Conservation (phyloP, 2,888 invertebrate genomes). For the Metalampra italica region DNA sequence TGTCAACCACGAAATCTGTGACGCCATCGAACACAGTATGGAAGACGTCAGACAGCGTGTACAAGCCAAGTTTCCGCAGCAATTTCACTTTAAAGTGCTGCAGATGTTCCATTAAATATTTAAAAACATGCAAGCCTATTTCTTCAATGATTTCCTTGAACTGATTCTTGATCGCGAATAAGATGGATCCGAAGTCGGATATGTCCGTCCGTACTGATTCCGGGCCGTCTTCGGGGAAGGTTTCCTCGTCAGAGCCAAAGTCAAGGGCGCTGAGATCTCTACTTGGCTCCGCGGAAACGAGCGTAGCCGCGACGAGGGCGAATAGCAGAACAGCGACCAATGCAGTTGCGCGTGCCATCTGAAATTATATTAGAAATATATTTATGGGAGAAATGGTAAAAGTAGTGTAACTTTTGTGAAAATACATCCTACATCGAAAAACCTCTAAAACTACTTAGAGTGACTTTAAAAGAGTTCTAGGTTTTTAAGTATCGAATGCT, state of each 20-base stretch:
- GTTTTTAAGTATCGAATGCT: no score
- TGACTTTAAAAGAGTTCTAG: no score
- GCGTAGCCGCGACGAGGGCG: background rate
- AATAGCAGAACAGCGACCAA: background rate
- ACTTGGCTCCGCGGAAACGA: background rate
- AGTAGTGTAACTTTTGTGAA: no score
- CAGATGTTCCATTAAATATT: slow-evolving; percentile 27
- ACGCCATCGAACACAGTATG: slow-evolving; percentile 37
- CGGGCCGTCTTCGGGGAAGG: slow-evolving; percentile 5
- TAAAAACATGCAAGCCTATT: slow-evolving; percentile 27
- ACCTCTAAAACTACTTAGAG: no score
- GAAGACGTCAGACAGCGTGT: slow-evolving; percentile 42
- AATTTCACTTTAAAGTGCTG: slow-evolving; percentile 38
- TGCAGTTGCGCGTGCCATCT: slow-evolving; percentile 22
- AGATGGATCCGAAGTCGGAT: slow-evolving; percentile 28
- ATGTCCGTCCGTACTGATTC: slow-evolving; percentile 10
- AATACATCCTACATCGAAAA: no score
- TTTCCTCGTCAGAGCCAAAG: slow-evolving; percentile 3
- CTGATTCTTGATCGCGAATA: slow-evolving; percentile 36
- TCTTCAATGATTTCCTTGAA: slow-evolving; percentile 40
- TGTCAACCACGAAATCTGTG: slow-evolving; percentile 29
- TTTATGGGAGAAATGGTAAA: no score
- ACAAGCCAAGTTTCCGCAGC: slow-evolving; percentile 36
- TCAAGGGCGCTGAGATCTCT: slow-evolving; percentile 1
- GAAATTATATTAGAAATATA: slow-evolving; percentile 14